A percentile compares a stretch with the other conserved stretches of the same genome.
Evolutionary conservation across 2,888 invertebrate genomes (phyloP).

Genomic region (Neoitamus cyanurus): DNA sequence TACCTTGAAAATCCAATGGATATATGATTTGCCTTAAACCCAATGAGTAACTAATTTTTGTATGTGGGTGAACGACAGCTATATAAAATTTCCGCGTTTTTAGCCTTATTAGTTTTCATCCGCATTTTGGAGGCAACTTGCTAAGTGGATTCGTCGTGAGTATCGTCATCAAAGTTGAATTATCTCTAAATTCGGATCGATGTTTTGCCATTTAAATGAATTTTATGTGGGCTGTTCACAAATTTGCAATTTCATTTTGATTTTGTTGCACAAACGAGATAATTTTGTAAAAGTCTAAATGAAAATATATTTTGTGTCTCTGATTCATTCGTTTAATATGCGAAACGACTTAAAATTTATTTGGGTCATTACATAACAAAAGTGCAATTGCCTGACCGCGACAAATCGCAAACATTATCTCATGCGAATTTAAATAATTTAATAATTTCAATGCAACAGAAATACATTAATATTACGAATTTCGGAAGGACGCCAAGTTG

Average conservation of each 20-base stretch:
- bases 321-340: neutral
- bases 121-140: neutral
- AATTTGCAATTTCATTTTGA: neutral
- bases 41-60: neutral
- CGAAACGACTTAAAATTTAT: neutral
- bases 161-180: neutral
- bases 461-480: neutral
- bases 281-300: neutral
- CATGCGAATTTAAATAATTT: neutral
- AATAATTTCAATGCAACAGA: neutral
- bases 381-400: neutral
- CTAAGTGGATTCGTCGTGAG: neutral
- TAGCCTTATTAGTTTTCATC: neutral
- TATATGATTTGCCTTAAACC: neutral
- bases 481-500: neutral
- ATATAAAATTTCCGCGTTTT: neutral
- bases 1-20: neutral
- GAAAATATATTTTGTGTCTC: neutral
- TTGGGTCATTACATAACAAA: neutral
- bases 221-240: neutral
- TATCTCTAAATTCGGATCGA: neutral
- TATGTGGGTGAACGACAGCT: neutral
- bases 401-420: neutral
- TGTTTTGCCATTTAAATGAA: neutral
- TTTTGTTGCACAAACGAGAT: neutral